Conservation (phyloP, 2,797 vertebrate genomes). For the Mus caroli region DNA sequence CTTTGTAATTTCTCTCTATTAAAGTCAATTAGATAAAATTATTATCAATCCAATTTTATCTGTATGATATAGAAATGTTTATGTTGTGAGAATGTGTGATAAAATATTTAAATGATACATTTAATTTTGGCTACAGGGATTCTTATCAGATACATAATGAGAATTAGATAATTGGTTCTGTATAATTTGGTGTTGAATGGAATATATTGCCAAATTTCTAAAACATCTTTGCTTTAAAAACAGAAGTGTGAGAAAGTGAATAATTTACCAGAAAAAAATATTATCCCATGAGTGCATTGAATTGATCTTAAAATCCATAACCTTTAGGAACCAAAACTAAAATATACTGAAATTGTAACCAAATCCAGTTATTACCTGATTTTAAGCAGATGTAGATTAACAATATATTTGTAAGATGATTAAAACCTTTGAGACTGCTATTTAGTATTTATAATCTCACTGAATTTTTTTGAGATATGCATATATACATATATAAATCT, state of each 20-base stretch:
- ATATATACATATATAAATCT: not conserved
- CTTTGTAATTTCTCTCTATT: not conserved
- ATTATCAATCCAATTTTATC: not conserved
- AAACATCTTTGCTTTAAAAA: not conserved
- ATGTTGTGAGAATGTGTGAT: not conserved
- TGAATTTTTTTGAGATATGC: not conserved
- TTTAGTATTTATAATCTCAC: not conserved
- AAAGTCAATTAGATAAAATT: not conserved
- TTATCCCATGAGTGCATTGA: no score
- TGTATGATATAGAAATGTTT: not conserved
- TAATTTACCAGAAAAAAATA: not conserved
- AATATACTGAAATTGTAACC: not conserved
- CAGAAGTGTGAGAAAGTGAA: not conserved
- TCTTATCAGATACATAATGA: not conserved
- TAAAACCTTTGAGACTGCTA: not conserved
- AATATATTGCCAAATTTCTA: not conserved
- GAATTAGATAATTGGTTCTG: not conserved
- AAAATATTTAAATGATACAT: not conserved
- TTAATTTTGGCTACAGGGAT: not conserved
- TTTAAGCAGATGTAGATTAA: not conserved
- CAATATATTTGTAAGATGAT: not conserved
- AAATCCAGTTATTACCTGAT: not conserved
- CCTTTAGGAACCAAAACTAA: not conserved
- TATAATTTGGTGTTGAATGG: not conserved
- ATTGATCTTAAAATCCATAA: not conserved